Percentiles rank a stretch among this genome's conserved stretches.
These are phyloP conservation scores for Microplitis demolitor DNA, from an alignment of 1,140 invertebrate species.

Conservation along the genomic window DNA sequence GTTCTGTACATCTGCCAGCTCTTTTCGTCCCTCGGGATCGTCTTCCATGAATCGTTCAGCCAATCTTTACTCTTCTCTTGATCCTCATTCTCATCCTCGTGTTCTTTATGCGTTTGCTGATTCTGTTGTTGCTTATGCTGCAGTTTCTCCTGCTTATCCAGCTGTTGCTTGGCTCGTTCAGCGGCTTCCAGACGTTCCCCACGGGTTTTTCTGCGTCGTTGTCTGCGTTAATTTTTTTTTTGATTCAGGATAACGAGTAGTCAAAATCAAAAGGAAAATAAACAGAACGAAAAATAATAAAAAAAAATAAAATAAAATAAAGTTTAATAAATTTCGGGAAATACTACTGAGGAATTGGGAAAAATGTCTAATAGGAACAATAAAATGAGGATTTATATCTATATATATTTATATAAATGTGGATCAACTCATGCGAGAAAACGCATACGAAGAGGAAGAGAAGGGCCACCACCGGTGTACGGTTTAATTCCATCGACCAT, in stretches of 20 bases:
- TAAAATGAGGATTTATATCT: slow-evolving; percentile 15
- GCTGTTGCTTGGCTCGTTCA: slow-evolving; percentile 34
- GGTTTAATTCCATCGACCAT: slow-evolving; percentile 61
- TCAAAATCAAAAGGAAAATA: slow-evolving; percentile 25
- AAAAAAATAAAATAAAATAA: slow-evolving; percentile 16
- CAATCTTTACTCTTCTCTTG: slow-evolving; percentile 45
- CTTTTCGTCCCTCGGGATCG: slow-evolving; percentile 57
- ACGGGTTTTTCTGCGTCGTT: slow-evolving; percentile 56
- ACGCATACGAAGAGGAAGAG: slow-evolving; percentile 25
- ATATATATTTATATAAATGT: no score
- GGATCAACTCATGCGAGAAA: slow-evolving; percentile 26
- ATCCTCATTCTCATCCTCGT: slow-evolving; percentile 34
- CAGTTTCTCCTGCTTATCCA: slow-evolving; percentile 29
- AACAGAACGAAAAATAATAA: slow-evolving; percentile 41
- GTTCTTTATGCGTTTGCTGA: slow-evolving; percentile 35
- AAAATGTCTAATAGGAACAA: neutral
- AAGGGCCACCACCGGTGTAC: slow-evolving; percentile 55
- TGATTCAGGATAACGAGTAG: slow-evolving; percentile 24
- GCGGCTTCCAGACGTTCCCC: slow-evolving; percentile 37
- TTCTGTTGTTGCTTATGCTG: slow-evolving; percentile 32
- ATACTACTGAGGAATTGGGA: neutral
- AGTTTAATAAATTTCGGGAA: neutral
- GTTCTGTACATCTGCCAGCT: slow-evolving; percentile 62
- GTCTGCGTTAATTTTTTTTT: slow-evolving; percentile 53
- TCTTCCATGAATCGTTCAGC: slow-evolving; percentile 61